Conservation (phyloP, 2,888 invertebrate genomes). For the Drosophila greeni region DNA sequence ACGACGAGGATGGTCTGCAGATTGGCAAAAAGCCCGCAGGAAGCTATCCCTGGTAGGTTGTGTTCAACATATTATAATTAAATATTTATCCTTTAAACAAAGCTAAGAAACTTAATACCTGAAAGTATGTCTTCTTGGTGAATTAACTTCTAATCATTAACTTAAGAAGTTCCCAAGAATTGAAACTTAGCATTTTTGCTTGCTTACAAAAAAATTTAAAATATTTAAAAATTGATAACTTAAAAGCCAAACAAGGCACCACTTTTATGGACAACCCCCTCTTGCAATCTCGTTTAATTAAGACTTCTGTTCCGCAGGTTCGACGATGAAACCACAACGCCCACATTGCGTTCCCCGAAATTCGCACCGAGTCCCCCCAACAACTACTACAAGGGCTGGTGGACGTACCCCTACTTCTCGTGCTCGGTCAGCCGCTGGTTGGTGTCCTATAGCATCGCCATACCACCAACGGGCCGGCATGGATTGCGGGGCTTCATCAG, state of each 20-base stretch:
- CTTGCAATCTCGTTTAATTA: not conserved
- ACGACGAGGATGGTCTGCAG: constrained; percentile 81
- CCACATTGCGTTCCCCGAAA: constrained; percentile 82
- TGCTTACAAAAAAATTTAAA: too few relatives aligned
- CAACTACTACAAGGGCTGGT: constrained; percentile 86
- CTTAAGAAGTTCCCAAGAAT: not conserved
- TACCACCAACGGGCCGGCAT: constrained; percentile 81
- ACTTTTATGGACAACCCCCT: not conserved
- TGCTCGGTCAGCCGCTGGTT: constrained; percentile 89
- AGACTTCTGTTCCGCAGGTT: constrained; percentile 78
- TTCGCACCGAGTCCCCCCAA: constrained; percentile 83
- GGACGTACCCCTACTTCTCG: constrained; percentile 93
- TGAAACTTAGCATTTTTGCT: too few relatives aligned
- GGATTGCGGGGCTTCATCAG: constrained; percentile 83
- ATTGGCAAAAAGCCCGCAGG: constrained; percentile 84
- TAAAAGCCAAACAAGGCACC: not conserved
- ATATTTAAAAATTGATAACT: too few relatives aligned
- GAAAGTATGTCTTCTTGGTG: not conserved
- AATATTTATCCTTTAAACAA: not conserved
- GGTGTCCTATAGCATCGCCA: constrained; percentile 88
- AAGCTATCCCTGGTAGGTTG: constrained; percentile 85
- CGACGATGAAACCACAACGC: constrained; percentile 81
- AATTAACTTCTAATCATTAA: not conserved
- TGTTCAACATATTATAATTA: not conserved
- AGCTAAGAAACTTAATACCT: too few relatives aligned